phyloP scores from a whole-genome alignment of 2,888 invertebrate species.

The Leucoma salicis region DNA sequence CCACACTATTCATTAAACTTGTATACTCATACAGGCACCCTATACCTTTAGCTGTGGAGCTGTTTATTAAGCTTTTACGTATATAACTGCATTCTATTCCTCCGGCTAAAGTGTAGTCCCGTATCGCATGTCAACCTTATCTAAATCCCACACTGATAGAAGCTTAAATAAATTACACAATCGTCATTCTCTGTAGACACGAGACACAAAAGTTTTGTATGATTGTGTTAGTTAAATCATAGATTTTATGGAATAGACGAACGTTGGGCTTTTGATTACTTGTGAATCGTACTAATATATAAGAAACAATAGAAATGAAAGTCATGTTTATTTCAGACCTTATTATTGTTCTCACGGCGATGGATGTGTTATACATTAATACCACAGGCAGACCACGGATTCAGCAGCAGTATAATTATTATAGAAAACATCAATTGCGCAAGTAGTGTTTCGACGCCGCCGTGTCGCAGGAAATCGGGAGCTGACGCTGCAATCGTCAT shows the following conservation, averaged over 20 bases:
- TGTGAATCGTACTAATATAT: no score
- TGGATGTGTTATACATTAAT: no score
- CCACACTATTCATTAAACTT: background rate
- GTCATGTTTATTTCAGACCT: no score
- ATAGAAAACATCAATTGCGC: no score
- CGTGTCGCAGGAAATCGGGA: no score
- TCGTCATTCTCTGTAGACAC: background rate
- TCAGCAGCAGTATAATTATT: no score
- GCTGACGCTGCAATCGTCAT: no score
- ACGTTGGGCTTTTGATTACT: no score
- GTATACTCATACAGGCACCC: background rate
- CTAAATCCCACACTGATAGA: background rate
- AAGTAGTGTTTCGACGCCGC: no score
- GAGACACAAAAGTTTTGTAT: background rate
- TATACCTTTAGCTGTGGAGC: background rate
- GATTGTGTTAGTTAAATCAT: background rate
- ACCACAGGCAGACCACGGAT: no score
- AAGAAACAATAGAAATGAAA: no score
- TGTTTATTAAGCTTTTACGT: background rate
- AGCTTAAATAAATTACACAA: slow-evolving; percentile 6
- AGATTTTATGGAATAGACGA: background rate
- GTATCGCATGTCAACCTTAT: slow-evolving; percentile 13
- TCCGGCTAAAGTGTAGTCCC: background rate
- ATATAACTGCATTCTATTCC: background rate
- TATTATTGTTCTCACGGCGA: no score